Evolutionary conservation across 2,888 invertebrate genomes (phyloP), one percentile per base, ranked within the genome.

Genomic region (Xestia c-nigrum): DNA sequence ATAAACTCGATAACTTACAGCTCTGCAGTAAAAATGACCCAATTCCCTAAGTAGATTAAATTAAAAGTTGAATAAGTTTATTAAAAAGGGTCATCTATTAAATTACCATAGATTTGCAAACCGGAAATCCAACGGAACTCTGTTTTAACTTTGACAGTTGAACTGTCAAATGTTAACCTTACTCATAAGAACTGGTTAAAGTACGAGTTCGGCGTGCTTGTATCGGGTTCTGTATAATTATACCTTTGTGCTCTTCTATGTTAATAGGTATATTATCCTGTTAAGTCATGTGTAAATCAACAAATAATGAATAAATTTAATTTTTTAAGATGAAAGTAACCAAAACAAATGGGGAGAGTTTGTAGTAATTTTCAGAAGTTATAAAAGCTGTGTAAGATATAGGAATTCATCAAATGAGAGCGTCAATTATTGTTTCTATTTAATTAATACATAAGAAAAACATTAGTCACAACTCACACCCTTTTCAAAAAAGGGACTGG

Each of bases 31-130:
- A 46, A 76, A 61, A 61, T 10, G 5, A 14, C 10, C 1, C 19
- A 46, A 78, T 16, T 59, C 50, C 10, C 5, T 52, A 46, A 68
- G 5, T 46, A 59, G 16, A 76, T 69, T 46, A 0, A 68, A 52
- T 78, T 61, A 76, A 79, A 79, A 76, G 38, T 70, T 52, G 5
- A 14, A 3, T 21, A 46, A 68, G 12, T 66, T 21, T 38, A 70
- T 78, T 77, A 70, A 63, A 77, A 77, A 57, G 77, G 80, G 72
- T 64, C 9, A 14, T 43, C 7, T 31, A 77, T 77, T 80, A 31
- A 19, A 79, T 77, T 70, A 70, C 9, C 24, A 9, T 1, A 6
- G 72, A 40, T 64, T 71, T 64, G 63, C 24, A 43, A 64, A 40
- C n/a, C 40, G 55, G 63, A 40, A 63, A 64, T 40, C 14, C 31